Conservation (phyloP, 2,888 invertebrate species). For the Pheosia gnoma region DNA sequence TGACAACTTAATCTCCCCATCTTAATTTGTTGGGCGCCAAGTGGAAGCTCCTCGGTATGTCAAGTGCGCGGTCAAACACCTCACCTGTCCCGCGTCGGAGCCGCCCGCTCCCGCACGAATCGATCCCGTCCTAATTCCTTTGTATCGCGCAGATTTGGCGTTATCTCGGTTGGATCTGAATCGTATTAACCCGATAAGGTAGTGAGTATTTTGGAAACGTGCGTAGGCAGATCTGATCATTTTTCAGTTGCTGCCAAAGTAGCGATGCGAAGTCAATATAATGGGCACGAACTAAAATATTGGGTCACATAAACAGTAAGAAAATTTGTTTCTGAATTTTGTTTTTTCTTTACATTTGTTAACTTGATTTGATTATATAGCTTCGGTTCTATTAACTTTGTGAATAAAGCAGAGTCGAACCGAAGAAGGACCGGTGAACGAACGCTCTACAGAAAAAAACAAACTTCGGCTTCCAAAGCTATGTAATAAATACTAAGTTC, state of each 20-base stretch:
- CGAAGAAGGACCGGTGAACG: too few species aligned
- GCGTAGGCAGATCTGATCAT: background rate
- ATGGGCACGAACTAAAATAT: background rate
- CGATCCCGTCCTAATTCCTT: constrained; percentile 19
- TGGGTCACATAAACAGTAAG: background rate
- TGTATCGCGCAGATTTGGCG: constrained; percentile 20
- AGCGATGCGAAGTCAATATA: background rate
- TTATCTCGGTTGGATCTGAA: constrained; percentile 8
- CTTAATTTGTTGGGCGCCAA: constrained; percentile 68
- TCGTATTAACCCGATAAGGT: constrained; percentile 8
- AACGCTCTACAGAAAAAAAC: too few species aligned
- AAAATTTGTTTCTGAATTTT: too few species aligned
- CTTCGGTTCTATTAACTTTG: too few species aligned
- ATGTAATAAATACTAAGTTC: too few species aligned
- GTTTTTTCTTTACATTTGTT: too few species aligned
- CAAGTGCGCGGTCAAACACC: constrained; percentile 71
- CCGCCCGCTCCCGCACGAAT: background rate
- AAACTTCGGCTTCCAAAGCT: too few species aligned
- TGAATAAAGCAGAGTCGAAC: too few species aligned
- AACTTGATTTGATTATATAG: too few species aligned
- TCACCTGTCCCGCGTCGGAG: constrained; percentile 51
- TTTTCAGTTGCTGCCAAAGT: background rate
- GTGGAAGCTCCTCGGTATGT: constrained; percentile 55
- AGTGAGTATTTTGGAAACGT: background rate
- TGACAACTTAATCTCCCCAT: constrained; percentile 66